These are phyloP conservation scores for Triplophysa tibetana DNA, from an alignment of 2,113 vertebrate genomes.

Conservation along the genomic window DNA sequence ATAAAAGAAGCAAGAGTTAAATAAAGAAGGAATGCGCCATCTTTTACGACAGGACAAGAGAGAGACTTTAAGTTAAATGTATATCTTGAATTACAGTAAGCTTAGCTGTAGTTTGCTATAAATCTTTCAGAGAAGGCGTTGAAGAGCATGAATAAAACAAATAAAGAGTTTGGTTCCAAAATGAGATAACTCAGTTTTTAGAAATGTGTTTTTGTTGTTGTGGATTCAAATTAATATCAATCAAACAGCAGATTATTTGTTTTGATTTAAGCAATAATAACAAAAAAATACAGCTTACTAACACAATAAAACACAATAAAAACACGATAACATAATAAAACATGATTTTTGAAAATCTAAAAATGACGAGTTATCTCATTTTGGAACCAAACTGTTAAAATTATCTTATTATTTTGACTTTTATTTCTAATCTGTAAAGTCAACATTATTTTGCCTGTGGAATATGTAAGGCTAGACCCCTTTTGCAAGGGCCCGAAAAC, in stretches of 20 bases:
- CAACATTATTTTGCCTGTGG: slow-evolving; percentile 56
- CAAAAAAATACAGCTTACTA: too few species aligned
- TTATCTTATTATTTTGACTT: slow-evolving; percentile 64
- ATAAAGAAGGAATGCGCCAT: slow-evolving; percentile 63
- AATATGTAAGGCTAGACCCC: slow-evolving; percentile 57
- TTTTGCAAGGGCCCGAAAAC: too few species aligned
- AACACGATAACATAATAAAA: too few species aligned
- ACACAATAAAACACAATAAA: too few species aligned
- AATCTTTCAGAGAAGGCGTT: slow-evolving; percentile 57
- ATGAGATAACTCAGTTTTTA: too few species aligned
- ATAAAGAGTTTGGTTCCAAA: slow-evolving; percentile 8
- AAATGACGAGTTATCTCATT: too few species aligned
- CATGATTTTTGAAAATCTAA: too few species aligned
- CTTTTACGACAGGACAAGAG: slow-evolving; percentile 60
- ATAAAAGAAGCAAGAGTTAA: slow-evolving; percentile 56
- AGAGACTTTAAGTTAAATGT: slow-evolving; percentile 64
- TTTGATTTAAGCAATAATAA: too few species aligned
- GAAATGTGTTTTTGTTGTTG: too few species aligned
- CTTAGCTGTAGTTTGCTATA: slow-evolving; percentile 58
- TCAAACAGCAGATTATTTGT: too few species aligned
- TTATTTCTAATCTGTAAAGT: slow-evolving; percentile 47
- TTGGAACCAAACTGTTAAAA: background rate
- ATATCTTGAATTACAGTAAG: slow-evolving; percentile 64
- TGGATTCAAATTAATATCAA: too few species aligned
- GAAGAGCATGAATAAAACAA: slow-evolving; percentile 59